phyloP scores from a whole-genome alignment of 1,140 invertebrate species.

The Vollenhovia emeryi region DNA sequence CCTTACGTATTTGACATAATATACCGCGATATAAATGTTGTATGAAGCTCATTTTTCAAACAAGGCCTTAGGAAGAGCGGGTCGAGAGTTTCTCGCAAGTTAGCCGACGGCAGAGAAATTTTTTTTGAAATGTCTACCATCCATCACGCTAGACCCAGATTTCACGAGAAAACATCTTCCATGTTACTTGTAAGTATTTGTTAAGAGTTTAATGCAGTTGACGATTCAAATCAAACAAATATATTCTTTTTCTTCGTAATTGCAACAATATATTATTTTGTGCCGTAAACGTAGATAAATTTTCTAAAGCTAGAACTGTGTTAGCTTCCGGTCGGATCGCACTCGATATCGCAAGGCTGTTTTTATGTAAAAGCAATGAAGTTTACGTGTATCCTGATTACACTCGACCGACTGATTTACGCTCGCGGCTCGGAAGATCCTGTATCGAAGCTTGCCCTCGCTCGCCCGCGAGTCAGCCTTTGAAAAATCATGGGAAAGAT shows the following conservation, averaged over 20 bases:
- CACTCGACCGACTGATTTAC: neutral
- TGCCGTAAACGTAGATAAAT: neutral
- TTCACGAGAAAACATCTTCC: neutral
- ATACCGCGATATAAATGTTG: neutral
- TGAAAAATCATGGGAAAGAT: neutral
- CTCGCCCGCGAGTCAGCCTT: neutral
- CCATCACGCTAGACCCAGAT: neutral
- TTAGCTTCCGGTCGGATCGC: neutral
- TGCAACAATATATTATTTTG: too few relatives aligned
- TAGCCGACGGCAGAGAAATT: neutral
- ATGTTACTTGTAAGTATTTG: constrained; percentile 39
- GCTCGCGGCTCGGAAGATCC: too few relatives aligned
- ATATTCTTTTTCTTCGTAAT: neutral
- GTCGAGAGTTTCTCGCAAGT: neutral
- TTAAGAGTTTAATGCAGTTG: neutral
- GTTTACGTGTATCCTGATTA: neutral
- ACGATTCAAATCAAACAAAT: neutral
- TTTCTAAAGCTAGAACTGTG: neutral
- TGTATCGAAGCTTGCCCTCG: neutral
- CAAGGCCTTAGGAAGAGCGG: neutral
- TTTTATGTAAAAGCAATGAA: neutral
- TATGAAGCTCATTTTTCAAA: neutral
- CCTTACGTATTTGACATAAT: neutral
- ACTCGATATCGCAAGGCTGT: neutral
- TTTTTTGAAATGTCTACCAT: constrained; percentile 17